These are phyloP conservation scores for Hippocampus abdominalis DNA, from an alignment of 2,113 vertebrate species.

Conservation along the genomic window DNA sequence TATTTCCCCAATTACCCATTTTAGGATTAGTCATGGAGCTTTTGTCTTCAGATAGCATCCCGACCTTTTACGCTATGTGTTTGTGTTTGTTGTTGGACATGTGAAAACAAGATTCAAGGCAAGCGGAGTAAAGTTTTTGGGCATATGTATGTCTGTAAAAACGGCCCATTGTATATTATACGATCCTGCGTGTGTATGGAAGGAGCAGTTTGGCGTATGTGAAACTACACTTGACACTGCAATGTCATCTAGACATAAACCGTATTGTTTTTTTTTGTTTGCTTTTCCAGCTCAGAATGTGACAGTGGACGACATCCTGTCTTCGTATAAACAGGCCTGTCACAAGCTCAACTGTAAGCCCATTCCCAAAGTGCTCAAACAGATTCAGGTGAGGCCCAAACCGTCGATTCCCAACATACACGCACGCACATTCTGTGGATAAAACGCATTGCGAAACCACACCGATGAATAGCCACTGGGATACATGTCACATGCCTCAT, in stretches of 20 bases:
- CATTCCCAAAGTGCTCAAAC: slow-evolving; percentile 87
- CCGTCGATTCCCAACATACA: background rate
- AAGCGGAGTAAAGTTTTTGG: background rate
- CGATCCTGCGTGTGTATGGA: background rate
- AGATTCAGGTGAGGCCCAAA: slow-evolving; percentile 82
- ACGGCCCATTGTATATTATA: background rate
- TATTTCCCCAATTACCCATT: background rate
- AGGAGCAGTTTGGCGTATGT: background rate
- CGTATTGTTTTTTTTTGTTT: slow-evolving; percentile 5
- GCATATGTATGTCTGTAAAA: background rate
- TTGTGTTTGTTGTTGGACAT: too few species aligned
- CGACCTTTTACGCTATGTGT: too few species aligned
- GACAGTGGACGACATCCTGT: slow-evolving; percentile 85
- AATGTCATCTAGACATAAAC: slow-evolving; percentile 7
- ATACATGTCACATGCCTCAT: slow-evolving; percentile 7
- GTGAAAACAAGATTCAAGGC: background rate
- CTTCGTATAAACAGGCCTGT: slow-evolving; percentile 86
- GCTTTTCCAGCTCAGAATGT: slow-evolving; percentile 86
- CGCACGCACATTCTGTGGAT: background rate
- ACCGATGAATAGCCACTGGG: background rate
- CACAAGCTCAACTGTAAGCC: slow-evolving; percentile 93
- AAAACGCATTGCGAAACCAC: background rate
- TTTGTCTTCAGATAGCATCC: background rate
- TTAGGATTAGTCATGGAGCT: background rate
- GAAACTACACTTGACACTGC: background rate